Evolutionary conservation across 2,113 vertebrate species (phyloP).

Genomic region (Pionites leucogaster): DNA sequence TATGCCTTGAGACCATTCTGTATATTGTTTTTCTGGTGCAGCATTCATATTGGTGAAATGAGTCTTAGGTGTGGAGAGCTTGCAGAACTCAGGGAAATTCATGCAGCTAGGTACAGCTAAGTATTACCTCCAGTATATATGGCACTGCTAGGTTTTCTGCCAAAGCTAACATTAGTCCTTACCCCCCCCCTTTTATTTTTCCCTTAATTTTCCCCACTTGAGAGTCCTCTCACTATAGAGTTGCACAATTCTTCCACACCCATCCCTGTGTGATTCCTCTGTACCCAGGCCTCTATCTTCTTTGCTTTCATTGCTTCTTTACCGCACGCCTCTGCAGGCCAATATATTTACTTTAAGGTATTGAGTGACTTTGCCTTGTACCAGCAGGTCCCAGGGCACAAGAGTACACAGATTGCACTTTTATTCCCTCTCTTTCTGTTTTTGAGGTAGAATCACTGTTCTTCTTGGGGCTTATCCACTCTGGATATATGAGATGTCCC

Average conservation of each 20-base stretch:
- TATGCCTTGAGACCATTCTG: neutral
- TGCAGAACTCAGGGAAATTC: rapidly evolving
- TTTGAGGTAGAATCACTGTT: neutral
- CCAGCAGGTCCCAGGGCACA: neutral
- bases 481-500: neutral
- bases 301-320: neutral
- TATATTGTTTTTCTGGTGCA: neutral
- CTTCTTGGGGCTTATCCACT: neutral
- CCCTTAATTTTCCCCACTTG: neutral
- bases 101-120: neutral
- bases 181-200: neutral
- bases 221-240: neutral
- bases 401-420: neutral
- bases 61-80: neutral
- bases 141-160: neutral
- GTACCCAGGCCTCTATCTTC: neutral
- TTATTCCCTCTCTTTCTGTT: neutral
- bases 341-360: neutral
- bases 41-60: neutral
- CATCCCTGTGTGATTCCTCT: neutral
- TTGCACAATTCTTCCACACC: neutral
- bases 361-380: neutral
- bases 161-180: neutral
- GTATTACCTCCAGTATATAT: neutral
- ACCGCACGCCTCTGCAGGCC: neutral